A percentile compares a stretch with the other conserved stretches of the same genome.
phyloP scores from a whole-genome alignment of 2,113 vertebrate genomes.

The Rhipidura dahli region DNA sequence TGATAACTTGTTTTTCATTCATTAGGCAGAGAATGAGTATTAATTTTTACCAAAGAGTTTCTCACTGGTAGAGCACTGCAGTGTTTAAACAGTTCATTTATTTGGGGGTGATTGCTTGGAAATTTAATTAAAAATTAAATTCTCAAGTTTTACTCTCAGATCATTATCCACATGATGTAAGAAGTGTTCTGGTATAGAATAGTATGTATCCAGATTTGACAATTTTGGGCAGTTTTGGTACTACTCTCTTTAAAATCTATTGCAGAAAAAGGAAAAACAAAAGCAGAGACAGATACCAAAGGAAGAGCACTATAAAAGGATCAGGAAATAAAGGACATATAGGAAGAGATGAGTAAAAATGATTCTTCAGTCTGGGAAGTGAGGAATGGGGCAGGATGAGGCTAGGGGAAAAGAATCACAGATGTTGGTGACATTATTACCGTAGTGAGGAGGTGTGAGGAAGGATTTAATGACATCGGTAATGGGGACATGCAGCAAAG shows the following conservation, averaged over 20 bases:
- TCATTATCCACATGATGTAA: background rate
- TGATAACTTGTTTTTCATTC: background rate
- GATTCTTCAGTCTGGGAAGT: background rate
- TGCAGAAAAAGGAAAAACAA: background rate
- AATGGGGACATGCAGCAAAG: background rate
- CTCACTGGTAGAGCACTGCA: background rate
- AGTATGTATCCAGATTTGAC: background rate
- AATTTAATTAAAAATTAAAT: background rate
- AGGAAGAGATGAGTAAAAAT: background rate
- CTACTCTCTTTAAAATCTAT: background rate
- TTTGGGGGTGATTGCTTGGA: background rate
- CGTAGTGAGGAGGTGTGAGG: background rate
- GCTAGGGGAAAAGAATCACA: background rate
- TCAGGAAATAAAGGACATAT: background rate
- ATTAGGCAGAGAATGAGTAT: background rate
- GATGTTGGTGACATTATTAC: background rate
- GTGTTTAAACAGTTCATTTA: background rate
- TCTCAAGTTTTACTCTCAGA: background rate
- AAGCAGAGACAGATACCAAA: background rate
- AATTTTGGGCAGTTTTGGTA: background rate
- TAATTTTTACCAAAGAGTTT: background rate
- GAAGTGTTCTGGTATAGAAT: background rate
- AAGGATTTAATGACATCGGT: background rate
- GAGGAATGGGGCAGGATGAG: background rate
- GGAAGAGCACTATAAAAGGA: background rate